These are phyloP conservation scores for Callithrix jacchus DNA, from an alignment of 2,113 vertebrate genomes.

Conservation along the genomic window DNA sequence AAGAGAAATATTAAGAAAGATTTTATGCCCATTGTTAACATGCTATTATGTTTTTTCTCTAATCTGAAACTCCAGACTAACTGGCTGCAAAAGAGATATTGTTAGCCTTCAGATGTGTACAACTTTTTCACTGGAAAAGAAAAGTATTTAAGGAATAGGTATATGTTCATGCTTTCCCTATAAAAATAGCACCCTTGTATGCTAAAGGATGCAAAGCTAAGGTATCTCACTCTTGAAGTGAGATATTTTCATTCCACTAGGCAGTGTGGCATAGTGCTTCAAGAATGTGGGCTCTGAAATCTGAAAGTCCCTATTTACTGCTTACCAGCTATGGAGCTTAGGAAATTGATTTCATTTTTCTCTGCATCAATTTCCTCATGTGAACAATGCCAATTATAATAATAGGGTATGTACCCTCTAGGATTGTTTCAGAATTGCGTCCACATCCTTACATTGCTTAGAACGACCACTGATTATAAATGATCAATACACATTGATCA, in stretches of 20 bases:
- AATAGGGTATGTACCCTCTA: not conserved
- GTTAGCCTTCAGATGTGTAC: not conserved
- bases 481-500: not conserved
- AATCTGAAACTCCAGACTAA: not conserved
- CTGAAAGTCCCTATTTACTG: not conserved
- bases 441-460: not conserved
- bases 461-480: not conserved
- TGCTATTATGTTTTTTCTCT: slow-evolving; percentile 24
- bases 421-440: not conserved
- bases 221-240: not conserved
- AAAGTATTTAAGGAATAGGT: not conserved
- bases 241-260: not conserved
- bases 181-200: not conserved
- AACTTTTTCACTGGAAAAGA: not conserved
- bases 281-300: not conserved
- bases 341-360: not conserved
- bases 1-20: slow-evolving; percentile 57
- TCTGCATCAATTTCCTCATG: not conserved
- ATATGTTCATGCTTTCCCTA: not conserved
- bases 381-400: not conserved
- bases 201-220: not conserved
- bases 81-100: not conserved
- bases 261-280: not conserved
- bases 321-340: not conserved
- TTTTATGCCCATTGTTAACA: slow-evolving; percentile 59